phyloP scores from a whole-genome alignment of 2,888 invertebrate species.

The Gasteruption jaculator region DNA sequence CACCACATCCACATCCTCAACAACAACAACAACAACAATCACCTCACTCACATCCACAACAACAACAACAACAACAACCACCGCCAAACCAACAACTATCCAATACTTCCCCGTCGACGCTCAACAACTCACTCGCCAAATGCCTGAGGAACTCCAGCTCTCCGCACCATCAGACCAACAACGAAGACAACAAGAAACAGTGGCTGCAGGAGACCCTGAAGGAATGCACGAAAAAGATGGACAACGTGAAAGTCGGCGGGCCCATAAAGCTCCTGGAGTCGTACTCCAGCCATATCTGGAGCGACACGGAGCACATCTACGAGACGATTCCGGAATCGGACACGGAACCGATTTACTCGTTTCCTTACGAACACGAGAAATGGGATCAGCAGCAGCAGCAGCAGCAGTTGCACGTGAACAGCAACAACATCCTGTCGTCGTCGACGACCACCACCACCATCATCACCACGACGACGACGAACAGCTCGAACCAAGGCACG shows the following conservation, averaged over 20 bases:
- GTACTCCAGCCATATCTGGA: conserved; percentile 43
- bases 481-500: conserved; percentile 21
- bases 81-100: conserved; percentile 16
- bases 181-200: conserved; percentile 39
- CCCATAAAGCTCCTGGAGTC: conserved; percentile 39
- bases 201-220: conserved; percentile 40
- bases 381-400: conserved; percentile 27
- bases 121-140: conserved; percentile 34
- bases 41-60: conserved; percentile 18
- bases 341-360: conserved; percentile 62
- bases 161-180: conserved; percentile 32
- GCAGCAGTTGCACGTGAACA: too few relatives aligned
- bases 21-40: conserved; percentile 16
- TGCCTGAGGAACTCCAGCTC: conserved; percentile 29
- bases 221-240: conserved; percentile 39
- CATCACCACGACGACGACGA: conserved; percentile 14
- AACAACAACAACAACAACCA: conserved; percentile 11
- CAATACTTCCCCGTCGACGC: conserved; percentile 30
- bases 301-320: conserved; percentile 62
- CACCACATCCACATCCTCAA: conserved; percentile 12
- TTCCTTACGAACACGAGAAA: conserved; percentile 56
- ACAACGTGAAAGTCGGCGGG: conserved; percentile 30
- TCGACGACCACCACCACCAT: neutral
- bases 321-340: conserved; percentile 64
- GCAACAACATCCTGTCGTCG: conserved; percentile 15